Percentiles rank a stretch among this genome's conserved stretches.
phyloP scores from a whole-genome alignment of 2,888 invertebrate genomes.

The Platycheirus rosarum region DNA sequence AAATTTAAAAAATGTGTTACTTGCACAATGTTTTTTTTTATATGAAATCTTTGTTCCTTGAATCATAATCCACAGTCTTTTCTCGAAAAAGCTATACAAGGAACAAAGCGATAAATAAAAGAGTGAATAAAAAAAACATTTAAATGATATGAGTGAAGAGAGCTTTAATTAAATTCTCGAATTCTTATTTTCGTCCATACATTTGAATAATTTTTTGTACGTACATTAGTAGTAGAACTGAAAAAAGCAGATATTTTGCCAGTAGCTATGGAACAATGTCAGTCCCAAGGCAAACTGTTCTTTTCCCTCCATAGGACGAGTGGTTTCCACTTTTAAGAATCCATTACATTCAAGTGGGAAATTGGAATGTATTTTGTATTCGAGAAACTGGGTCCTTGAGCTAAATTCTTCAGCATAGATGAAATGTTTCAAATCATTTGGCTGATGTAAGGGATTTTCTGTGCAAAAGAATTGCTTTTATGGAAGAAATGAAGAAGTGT shows the following conservation, averaged over 20 bases:
- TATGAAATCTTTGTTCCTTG: no score
- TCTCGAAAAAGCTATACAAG: no score
- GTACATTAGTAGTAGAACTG: slow-evolving; percentile 7
- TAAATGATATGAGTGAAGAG: slow-evolving; percentile 19
- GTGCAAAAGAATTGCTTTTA: slow-evolving; percentile 71
- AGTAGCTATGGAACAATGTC: slow-evolving; percentile 70
- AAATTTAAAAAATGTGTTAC: no score
- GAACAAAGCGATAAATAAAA: no score
- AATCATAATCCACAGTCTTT: no score
- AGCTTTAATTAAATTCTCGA: slow-evolving; percentile 35
- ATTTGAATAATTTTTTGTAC: slow-evolving; percentile 50
- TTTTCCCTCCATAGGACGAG: slow-evolving; percentile 60
- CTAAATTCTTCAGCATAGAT: slow-evolving; percentile 65
- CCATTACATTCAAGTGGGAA: slow-evolving; percentile 73
- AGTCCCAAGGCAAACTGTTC: slow-evolving; percentile 67
- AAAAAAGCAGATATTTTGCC: slow-evolving; percentile 55
- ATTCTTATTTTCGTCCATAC: slow-evolving; percentile 39
- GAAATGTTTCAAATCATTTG: slow-evolving; percentile 68
- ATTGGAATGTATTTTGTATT: slow-evolving; percentile 71
- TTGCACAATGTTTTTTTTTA: no score
- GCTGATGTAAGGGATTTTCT: slow-evolving; percentile 62
- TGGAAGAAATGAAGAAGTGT: slow-evolving; percentile 55
- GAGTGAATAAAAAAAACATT: slow-evolving; percentile 19
- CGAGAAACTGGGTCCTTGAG: slow-evolving; percentile 71
- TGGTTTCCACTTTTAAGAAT: slow-evolving; percentile 69